A percentile compares a stretch with the other conserved stretches of the same genome.
Evolutionary conservation across 2,113 vertebrate species (phyloP).

Genomic region (Syngnathus scovelli): DNA sequence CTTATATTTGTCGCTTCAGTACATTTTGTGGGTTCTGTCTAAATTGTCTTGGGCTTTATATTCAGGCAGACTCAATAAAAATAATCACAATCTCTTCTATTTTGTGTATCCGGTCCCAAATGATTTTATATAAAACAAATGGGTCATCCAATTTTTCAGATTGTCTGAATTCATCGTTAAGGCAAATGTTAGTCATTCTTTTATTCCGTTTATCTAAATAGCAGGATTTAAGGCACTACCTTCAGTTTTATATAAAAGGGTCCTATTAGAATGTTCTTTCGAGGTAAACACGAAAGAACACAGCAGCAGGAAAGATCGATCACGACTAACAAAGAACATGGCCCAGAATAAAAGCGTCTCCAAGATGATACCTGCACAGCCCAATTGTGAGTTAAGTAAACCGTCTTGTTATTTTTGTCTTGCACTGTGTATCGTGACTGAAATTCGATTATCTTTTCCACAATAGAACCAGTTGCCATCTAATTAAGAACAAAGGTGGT

Average conservation of each 20-base stretch:
- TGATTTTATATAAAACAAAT: neutral
- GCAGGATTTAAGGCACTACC: neutral
- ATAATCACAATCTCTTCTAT: neutral
- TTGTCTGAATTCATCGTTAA: neutral
- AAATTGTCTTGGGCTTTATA: neutral
- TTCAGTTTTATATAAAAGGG: neutral
- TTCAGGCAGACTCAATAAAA: neutral
- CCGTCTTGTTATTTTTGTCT: neutral
- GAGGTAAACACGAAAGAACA: neutral
- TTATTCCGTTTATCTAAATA: neutral
- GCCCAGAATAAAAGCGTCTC: neutral
- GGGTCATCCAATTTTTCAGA: neutral
- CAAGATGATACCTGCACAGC: neutral
- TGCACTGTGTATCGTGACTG: neutral
- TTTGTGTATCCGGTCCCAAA: neutral
- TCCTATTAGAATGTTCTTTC: neutral
- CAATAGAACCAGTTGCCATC: neutral
- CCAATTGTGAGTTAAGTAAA: neutral
- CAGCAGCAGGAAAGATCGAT: neutral
- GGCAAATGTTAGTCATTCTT: neutral
- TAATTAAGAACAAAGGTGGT: neutral
- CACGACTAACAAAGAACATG: neutral
- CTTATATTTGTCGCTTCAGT: neutral
- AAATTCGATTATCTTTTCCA: neutral
- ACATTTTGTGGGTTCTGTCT: neutral